Evolutionary conservation across 2,888 invertebrate genomes (phyloP).

Genomic region (Cosmia trapezina): DNA sequence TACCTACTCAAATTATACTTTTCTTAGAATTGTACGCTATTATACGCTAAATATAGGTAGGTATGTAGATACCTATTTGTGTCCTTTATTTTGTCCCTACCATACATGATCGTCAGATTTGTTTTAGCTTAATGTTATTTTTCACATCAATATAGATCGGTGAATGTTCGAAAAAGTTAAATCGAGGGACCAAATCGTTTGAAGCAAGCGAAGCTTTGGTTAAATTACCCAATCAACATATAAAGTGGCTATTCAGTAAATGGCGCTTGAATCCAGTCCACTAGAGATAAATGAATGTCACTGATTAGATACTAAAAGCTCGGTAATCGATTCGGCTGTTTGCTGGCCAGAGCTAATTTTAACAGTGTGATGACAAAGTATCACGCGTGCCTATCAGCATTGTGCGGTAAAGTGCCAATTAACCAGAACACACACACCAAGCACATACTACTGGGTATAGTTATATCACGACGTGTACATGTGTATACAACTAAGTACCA

Average conservation of each 20-base stretch:
- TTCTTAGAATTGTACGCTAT: neutral
- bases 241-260: constrained; percentile 81
- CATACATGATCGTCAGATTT: constrained; percentile 6
- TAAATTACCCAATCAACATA: constrained; percentile 86
- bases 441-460: constrained; percentile 28
- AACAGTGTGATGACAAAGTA: constrained; percentile 51
- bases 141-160: constrained; percentile 34
- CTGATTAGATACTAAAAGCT: constrained; percentile 77
- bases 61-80: neutral
- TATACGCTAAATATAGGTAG: too few species aligned
- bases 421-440: constrained; percentile 33
- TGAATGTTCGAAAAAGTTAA: constrained; percentile 64
- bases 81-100: neutral
- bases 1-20: neutral
- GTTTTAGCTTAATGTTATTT: constrained; percentile 20
- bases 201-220: constrained; percentile 75
- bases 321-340: constrained; percentile 70
- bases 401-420: constrained; percentile 43
- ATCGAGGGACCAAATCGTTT: constrained; percentile 74
- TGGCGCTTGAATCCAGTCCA: constrained; percentile 77
- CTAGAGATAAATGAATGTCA: constrained; percentile 80
- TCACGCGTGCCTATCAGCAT: constrained; percentile 51
- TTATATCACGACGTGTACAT: constrained; percentile 8
- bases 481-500: constrained; percentile 26
- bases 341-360: constrained; percentile 67